Evolutionary conservation across 2,888 invertebrate genomes (phyloP), one percentile per base, ranked within the genome.

Genomic region (Ptychoptera albimana): DNA sequence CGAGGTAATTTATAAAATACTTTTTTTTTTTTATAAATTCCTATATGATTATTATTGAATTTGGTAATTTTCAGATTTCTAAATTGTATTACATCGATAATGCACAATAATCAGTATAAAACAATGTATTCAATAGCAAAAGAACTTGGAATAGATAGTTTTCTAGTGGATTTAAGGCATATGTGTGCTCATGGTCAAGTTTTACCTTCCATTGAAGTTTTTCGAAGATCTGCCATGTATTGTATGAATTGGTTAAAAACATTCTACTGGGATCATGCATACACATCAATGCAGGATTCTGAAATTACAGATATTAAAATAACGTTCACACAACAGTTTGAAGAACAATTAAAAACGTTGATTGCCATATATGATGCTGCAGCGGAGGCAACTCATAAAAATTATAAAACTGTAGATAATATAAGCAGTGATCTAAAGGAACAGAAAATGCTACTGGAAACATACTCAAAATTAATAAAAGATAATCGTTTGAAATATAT

Each of bases 11-110:
- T 41, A 43, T 30, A 44, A 31, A 39, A 8, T 6, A 12, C 12
- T 37, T 29, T 23, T 23, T 23, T 23, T 23, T 23, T 23, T 23
- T 23, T 23, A 23, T 45, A 13, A 42, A 45, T 38, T 29, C 36
- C 13, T 29, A 23, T 15, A 14, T 38, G 10, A n/a, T 45, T 5
- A 45, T 38, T 5, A n/a, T n/a, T n/a, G n/a, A n/a, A n/a, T n/a
- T n/a, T n/a, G n/a, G n/a, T n/a, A n/a, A n/a, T n/a, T n/a, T n/a
- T n/a, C n/a, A 55, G 64, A 2, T 66, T 65, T 44, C 58, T 61
- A 23, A 65, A 65, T 48, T 64, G 60, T 23, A 66, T 65, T 64
- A 64, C 61, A 0, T 64, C 65, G 2, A 63, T 61, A 8, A 60
- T 60, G 52, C 63, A 61, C 43, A 51, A 52, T 2, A 52, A 57